Conservation (phyloP, 1,140 invertebrate genomes). For the Drosophila suzukii region DNA sequence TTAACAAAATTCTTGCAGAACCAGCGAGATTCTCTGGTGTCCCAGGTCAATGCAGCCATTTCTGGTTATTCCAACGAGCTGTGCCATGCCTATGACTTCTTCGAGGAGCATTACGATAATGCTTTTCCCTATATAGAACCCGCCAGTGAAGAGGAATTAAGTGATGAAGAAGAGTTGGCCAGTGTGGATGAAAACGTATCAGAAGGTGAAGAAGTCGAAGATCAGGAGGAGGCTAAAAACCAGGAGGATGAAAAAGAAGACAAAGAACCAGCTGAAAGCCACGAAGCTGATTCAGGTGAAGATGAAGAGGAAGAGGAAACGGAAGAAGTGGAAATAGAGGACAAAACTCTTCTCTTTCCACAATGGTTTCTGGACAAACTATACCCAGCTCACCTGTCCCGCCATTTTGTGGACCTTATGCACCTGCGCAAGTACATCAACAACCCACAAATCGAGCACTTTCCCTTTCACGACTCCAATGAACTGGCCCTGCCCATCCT, state of each 20-base stretch:
- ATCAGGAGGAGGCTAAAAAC: slow-evolving; percentile 14
- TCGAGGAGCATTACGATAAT: slow-evolving; percentile 84
- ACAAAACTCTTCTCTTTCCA: slow-evolving; percentile 85
- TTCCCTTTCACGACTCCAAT: slow-evolving; percentile 86
- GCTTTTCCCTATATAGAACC: slow-evolving; percentile 49
- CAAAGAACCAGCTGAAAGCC: slow-evolving; percentile 25
- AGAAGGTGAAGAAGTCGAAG: slow-evolving; percentile 7
- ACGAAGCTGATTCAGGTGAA: slow-evolving; percentile 10
- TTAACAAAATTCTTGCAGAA: slow-evolving; percentile 35
- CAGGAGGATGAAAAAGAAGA: neutral
- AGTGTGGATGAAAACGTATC: neutral
- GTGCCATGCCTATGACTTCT: slow-evolving; percentile 86
- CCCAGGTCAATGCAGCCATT: slow-evolving; percentile 87
- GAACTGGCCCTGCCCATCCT: slow-evolving; percentile 88
- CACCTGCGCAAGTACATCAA: slow-evolving; percentile 88
- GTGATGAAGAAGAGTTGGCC: slow-evolving; percentile 20
- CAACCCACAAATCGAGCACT: slow-evolving; percentile 90
- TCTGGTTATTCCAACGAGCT: slow-evolving; percentile 87
- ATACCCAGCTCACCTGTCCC: slow-evolving; percentile 86
- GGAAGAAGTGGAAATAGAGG: slow-evolving; percentile 51
- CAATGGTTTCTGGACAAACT: slow-evolving; percentile 88
- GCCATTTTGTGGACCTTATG: slow-evolving; percentile 89
- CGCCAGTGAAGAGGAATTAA: slow-evolving; percentile 41
- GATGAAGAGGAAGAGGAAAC: slow-evolving; percentile 38
- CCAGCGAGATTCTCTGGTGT: slow-evolving; percentile 85